Evolutionary conservation across 2,888 invertebrate species (phyloP).

Genomic region (Sarcophaga caerulescens): DNA sequence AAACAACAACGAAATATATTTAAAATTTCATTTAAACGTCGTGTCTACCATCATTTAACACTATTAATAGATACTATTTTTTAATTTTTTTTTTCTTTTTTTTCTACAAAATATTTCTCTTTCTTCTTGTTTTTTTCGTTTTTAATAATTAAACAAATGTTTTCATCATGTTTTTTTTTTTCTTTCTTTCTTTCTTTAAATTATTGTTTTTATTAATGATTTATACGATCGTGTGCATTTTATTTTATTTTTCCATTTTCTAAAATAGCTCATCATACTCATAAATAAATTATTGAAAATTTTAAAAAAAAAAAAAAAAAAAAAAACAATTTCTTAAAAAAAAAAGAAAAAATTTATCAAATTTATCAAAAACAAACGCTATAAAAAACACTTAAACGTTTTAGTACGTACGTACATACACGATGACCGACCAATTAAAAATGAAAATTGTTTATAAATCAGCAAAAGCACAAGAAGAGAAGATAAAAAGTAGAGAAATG

Average conservation of each 20-base stretch:
- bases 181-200: conserved; percentile 16
- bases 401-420: neutral
- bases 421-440: neutral
- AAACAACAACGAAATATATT: conserved; percentile 4
- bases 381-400: neutral
- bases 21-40: conserved; percentile 30
- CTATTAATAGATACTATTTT: conserved; percentile 50
- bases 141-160: conserved; percentile 39
- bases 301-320: conserved; percentile 1
- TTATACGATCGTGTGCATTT: conserved; percentile 16
- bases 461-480: neutral
- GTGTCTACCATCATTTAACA: conserved; percentile 59
- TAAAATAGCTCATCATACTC: neutral
- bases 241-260: conserved; percentile 21
- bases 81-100: conserved; percentile 28
- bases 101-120: conserved; percentile 24
- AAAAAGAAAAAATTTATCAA: conserved; percentile 46
- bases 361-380: conserved; percentile 23
- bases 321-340: neutral
- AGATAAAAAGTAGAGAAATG: neutral
- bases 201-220: conserved; percentile 24
- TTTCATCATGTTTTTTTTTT: conserved; percentile 29
- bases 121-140: neutral
- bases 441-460: neutral
- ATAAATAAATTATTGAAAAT: conserved; percentile 43